These are phyloP conservation scores for Etia nguti DNA, from an alignment of 2,113 vertebrate species.

Conservation along the genomic window DNA sequence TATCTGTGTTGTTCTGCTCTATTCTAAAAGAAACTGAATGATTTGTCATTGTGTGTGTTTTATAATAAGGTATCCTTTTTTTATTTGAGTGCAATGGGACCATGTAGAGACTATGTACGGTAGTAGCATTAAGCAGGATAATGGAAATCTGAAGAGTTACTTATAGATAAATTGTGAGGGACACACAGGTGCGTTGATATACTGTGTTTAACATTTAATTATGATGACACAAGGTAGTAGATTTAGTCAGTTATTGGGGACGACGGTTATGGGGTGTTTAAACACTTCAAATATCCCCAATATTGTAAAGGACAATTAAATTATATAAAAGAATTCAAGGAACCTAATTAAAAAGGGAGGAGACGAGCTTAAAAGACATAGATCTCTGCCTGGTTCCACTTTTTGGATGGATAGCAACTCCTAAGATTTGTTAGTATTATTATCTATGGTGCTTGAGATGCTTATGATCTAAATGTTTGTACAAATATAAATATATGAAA, in stretches of 20 bases:
- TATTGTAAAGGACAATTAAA: not conserved
- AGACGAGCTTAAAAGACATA: conserved; percentile 4
- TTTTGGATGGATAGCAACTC: conserved; percentile 48
- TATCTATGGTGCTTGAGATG: conserved; percentile 78
- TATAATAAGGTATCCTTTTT: conserved; percentile 58
- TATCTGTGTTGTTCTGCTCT: conserved; percentile 86
- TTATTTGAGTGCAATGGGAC: conserved; percentile 74
- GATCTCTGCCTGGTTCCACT: conserved; percentile 76
- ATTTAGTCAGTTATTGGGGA: not conserved
- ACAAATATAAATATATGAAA: conserved; percentile 65
- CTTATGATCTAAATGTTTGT: conserved; percentile 77
- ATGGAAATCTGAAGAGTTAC: not conserved
- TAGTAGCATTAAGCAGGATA: not conserved
- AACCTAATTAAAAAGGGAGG: not conserved
- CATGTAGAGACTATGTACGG: conserved; percentile 66
- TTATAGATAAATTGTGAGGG: not conserved
- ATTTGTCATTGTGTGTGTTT: conserved; percentile 80
- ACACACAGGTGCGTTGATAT: not conserved
- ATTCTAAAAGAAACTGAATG: conserved; percentile 79
- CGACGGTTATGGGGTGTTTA: not conserved
- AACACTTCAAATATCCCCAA: not conserved
- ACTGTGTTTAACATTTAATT: not conserved
- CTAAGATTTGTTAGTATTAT: conserved; percentile 65
- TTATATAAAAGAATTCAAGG: not conserved
- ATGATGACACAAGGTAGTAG: not conserved